These are phyloP conservation scores for Anthopleura sola DNA, from an alignment of 64 coral and sea anemone species.

Conservation along the genomic window DNA sequence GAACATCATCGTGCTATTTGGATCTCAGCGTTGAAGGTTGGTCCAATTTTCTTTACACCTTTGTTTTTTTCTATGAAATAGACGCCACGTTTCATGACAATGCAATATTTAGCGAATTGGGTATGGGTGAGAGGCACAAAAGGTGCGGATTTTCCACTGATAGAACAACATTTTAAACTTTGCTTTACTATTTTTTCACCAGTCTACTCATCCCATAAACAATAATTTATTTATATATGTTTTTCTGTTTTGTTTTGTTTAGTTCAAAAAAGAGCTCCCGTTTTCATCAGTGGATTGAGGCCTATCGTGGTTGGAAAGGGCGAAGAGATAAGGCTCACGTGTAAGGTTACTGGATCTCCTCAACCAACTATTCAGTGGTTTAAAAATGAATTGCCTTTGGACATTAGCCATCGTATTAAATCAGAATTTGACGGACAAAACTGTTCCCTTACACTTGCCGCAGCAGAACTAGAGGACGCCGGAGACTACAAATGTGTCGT, in stretches of 20 bases:
- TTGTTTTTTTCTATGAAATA: too few species aligned
- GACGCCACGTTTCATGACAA: too few species aligned
- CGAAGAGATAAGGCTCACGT: constrained; percentile 21
- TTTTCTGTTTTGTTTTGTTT: not conserved
- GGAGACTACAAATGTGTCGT: constrained; percentile 69
- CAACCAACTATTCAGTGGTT: constrained; percentile 47
- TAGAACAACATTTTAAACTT: too few species aligned
- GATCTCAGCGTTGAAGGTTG: constrained; percentile 71
- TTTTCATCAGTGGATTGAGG: constrained; percentile 16
- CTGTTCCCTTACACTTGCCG: constrained; percentile 35
- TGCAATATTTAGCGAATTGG: too few species aligned
- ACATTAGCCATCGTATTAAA: constrained; percentile 28
- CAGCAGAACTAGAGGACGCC: constrained; percentile 38
- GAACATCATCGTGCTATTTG: constrained; percentile 52
- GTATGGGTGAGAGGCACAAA: too few species aligned
- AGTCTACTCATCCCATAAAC: not conserved
- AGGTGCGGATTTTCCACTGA: too few species aligned
- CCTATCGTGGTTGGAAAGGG: constrained; percentile 38
- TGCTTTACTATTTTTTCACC: too few species aligned
- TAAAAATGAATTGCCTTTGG: constrained; percentile 48
- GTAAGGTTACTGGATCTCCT: constrained; percentile 35
- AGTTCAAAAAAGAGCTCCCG: constrained; percentile 29
- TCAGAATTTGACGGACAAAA: constrained; percentile 27
- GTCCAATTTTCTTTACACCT: not conserved
- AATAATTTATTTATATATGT: not conserved